Evolutionary conservation across 2,113 vertebrate species (phyloP).

Genomic region (Petrocephalus microphthalmus): DNA sequence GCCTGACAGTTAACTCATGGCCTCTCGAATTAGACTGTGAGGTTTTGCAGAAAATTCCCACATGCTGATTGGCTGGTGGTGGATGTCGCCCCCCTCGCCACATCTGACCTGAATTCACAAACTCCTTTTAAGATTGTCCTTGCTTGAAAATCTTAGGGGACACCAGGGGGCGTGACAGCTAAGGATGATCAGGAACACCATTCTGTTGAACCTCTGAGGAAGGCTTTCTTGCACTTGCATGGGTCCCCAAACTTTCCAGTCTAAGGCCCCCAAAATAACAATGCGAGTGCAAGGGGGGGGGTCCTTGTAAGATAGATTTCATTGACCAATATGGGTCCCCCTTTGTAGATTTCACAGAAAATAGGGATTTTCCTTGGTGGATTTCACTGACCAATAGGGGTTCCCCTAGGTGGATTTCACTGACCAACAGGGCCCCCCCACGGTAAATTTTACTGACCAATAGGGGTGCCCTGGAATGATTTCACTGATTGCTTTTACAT

Average conservation of each 20-base stretch:
- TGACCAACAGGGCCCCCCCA: neutral
- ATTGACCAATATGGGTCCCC: neutral
- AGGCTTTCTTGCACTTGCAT: neutral
- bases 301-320: neutral
- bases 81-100: neutral
- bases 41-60: neutral
- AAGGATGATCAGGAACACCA: neutral
- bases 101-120: neutral
- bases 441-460: neutral
- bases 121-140: neutral
- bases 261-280: neutral
- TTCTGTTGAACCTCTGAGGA: neutral
- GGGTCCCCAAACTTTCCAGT: neutral
- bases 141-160: neutral
- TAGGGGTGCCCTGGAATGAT: neutral
- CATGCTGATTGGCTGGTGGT: neutral
- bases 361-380: neutral
- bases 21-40: neutral
- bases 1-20: neutral
- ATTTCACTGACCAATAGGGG: neutral
- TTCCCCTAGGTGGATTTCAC: neutral
- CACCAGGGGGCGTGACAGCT: conserved; percentile 1
- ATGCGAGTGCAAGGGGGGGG: neutral
- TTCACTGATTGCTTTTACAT: neutral
- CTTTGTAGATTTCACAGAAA: neutral